A percentile compares a stretch with the other conserved stretches of the same genome.
Conservation (phyloP, 2,113 vertebrate genomes). For the Diphyllodes magnificus region DNA sequence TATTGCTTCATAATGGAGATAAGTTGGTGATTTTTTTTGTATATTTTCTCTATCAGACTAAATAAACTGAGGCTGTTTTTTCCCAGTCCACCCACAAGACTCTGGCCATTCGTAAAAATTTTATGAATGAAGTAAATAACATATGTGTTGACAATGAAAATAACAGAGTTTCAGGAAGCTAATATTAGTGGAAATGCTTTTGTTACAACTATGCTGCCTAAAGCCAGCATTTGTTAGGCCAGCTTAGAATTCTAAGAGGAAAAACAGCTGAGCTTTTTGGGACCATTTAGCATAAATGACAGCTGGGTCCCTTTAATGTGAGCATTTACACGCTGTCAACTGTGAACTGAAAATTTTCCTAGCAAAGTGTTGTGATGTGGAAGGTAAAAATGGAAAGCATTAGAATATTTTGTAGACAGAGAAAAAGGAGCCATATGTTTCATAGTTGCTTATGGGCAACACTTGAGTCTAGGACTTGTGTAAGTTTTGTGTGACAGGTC, state of each 20-base stretch:
- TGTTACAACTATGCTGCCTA: neutral
- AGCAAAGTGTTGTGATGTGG: neutral
- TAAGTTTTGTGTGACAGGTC: neutral
- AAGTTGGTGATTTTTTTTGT: neutral
- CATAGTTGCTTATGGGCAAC: neutral
- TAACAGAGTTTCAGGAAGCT: neutral
- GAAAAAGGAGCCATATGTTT: neutral
- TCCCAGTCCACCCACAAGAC: neutral
- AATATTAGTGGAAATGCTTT: neutral
- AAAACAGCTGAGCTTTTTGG: neutral
- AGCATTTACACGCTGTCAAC: neutral
- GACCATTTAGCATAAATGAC: neutral
- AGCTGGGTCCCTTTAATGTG: neutral
- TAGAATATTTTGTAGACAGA: neutral
- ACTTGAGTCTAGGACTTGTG: neutral
- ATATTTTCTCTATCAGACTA: neutral
- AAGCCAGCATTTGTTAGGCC: neutral
- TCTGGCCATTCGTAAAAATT: neutral
- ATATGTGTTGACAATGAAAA: neutral
- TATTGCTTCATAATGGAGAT: neutral
- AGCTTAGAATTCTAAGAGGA: neutral
- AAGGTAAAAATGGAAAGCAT: neutral
- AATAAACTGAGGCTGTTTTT: neutral
- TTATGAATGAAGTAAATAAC: neutral
- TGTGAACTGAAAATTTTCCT: neutral